Evolutionary conservation across 1,140 invertebrate genomes (phyloP).

Genomic region (Stegodyphus dumicola): DNA sequence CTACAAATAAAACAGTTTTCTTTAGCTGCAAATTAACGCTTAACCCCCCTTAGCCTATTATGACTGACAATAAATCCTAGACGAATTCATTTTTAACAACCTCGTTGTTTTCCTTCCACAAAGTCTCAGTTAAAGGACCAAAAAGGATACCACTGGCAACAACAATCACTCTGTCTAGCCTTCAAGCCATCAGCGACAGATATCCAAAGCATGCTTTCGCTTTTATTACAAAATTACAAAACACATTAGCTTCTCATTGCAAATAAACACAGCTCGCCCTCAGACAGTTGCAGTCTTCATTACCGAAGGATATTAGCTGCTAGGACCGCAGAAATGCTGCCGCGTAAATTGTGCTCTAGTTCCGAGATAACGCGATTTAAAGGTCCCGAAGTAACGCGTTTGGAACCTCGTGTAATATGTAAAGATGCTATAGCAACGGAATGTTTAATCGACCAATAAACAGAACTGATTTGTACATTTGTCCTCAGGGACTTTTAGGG

Average conservation of each 20-base stretch:
- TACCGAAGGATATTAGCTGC: slow-evolving; percentile 6
- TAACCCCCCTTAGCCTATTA: no score
- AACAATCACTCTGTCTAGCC: no score
- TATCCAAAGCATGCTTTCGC: not conserved
- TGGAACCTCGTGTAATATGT: slow-evolving; percentile 28
- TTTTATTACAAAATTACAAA: slow-evolving; percentile 54
- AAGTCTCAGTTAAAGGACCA: no score
- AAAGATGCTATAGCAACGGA: slow-evolving; percentile 52
- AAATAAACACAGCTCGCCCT: slow-evolving; percentile 28
- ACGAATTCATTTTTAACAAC: no score
- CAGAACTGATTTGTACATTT: slow-evolving; percentile 55
- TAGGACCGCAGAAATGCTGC: slow-evolving; percentile 16
- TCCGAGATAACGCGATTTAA: slow-evolving; percentile 52
- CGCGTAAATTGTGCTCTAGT: slow-evolving; percentile 35
- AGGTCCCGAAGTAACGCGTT: slow-evolving; percentile 43
- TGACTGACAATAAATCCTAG: no score
- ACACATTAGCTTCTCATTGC: slow-evolving; percentile 26
- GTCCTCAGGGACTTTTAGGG: slow-evolving; percentile 41
- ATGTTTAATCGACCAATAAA: slow-evolving; percentile 54
- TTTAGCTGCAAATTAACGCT: no score
- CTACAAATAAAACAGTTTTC: no score
- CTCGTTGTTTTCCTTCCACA: no score
- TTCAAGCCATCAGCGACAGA: no score
- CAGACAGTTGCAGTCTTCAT: slow-evolving; percentile 20
- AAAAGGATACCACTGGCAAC: no score